Evolutionary conservation across 2,888 invertebrate genomes (phyloP).

Genomic region (Terebella lapidaria): DNA sequence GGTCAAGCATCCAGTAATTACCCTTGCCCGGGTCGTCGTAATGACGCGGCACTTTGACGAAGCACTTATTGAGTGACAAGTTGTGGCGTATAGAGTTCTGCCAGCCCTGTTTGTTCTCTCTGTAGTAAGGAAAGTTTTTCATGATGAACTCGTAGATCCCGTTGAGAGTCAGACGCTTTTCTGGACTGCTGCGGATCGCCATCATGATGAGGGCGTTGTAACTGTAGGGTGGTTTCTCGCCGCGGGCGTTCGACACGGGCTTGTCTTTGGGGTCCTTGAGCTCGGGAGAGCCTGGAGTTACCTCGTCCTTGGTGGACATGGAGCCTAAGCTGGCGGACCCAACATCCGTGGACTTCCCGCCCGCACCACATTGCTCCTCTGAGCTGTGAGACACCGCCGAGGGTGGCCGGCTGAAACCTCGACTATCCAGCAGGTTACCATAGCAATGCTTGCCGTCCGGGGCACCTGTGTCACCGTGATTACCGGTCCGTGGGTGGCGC

Average conservation of each 20-base stretch:
- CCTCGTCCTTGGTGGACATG: not conserved
- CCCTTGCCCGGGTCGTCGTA: constrained; percentile 99
- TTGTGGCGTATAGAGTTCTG: constrained; percentile 98
- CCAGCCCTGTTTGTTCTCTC: constrained; percentile 98
- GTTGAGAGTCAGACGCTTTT: constrained; percentile 87
- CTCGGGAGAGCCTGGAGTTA: not conserved
- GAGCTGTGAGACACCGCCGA: not conserved
- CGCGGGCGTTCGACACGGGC: not conserved
- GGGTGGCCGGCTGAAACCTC: too few relatives aligned
- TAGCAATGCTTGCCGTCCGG: not conserved
- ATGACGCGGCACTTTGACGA: constrained; percentile 79
- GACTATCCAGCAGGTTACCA: not conserved
- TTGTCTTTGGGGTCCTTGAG: not conserved
- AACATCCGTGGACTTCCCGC: not conserved
- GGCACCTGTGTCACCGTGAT: not conserved
- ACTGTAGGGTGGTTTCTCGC: constrained; percentile 85
- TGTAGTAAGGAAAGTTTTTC: constrained; percentile 96
- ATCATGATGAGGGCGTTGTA: constrained; percentile 99
- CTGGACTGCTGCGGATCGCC: constrained; percentile 92
- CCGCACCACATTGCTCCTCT: not conserved
- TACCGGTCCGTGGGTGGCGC: not conserved
- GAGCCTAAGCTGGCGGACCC: not conserved
- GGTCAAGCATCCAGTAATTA: constrained; percentile 99
- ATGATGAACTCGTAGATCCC: constrained; percentile 99
- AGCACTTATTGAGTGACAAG: constrained; percentile 94